These are phyloP conservation scores for Cantharis rustica DNA, from an alignment of 2,888 invertebrate species.

Conservation along the genomic window DNA sequence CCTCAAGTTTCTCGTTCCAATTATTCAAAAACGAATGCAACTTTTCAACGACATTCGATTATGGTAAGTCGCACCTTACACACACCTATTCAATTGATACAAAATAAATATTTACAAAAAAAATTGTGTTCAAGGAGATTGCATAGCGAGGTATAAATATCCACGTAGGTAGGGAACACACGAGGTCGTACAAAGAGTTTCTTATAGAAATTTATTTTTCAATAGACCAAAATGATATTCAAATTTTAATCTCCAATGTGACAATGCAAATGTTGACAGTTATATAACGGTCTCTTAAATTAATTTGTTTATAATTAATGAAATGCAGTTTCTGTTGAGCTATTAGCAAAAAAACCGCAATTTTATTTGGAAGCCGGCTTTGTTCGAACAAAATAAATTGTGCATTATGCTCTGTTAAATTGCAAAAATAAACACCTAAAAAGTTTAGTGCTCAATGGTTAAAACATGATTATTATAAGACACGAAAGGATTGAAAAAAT, in stretches of 20 bases:
- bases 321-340: background rate
- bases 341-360: background rate
- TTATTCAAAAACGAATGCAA: background rate
- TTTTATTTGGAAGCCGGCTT: background rate
- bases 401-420: background rate
- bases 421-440: background rate
- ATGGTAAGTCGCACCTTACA: constrained; percentile 21
- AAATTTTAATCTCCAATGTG: background rate
- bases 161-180: background rate
- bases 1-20: background rate
- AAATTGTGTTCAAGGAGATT: background rate
- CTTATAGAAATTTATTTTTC: background rate
- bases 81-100: constrained; percentile 11
- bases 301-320: constrained; percentile 8
- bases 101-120: background rate
- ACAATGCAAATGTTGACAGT: constrained; percentile 1
- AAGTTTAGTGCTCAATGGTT: background rate
- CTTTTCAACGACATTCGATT: constrained; percentile 8
- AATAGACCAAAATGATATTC: constrained; percentile 1
- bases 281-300: constrained; percentile 13
- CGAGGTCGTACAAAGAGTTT: background rate
- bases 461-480: background rate
- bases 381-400: background rate
- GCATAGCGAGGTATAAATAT: background rate
- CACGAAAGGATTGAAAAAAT: background rate